phyloP scores from a whole-genome alignment of 1,140 invertebrate genomes.

The Pectinophora gossypiella region DNA sequence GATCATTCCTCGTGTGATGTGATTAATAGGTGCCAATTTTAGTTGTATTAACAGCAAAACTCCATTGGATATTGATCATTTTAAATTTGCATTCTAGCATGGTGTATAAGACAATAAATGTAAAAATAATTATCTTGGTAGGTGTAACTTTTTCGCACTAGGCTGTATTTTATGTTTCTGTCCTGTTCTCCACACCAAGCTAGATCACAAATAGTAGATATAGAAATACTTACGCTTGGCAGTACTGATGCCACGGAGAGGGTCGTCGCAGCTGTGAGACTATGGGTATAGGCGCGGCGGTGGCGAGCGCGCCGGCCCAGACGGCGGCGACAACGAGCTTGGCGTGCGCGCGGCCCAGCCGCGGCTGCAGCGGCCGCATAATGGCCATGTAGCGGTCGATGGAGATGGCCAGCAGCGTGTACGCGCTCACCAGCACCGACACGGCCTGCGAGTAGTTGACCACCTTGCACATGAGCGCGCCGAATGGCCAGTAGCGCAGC shows the following conservation, averaged over 20 bases:
- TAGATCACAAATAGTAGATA: too few species aligned
- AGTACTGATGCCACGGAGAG: slow-evolving; percentile 75
- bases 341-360: slow-evolving; percentile 83
- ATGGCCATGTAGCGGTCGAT: slow-evolving; percentile 92
- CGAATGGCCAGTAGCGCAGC: slow-evolving; percentile 89
- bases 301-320: slow-evolving; percentile 87
- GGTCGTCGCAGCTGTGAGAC: slow-evolving; percentile 80
- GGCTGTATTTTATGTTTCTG: too few species aligned
- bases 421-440: slow-evolving; percentile 89
- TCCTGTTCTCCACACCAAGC: too few species aligned
- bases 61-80: too few species aligned
- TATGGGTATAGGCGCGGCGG: slow-evolving; percentile 87
- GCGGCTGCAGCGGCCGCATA: slow-evolving; percentile 88
- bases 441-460: slow-evolving; percentile 88
- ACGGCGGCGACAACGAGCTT: slow-evolving; percentile 84
- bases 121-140: too few species aligned
- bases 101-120: too few species aligned
- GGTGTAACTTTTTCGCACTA: too few species aligned
- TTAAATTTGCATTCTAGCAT: too few species aligned
- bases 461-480: slow-evolving; percentile 82
- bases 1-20: too few species aligned
- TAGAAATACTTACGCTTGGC: slow-evolving; percentile 79
- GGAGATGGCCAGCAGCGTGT: slow-evolving; percentile 90
- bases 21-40: too few species aligned
- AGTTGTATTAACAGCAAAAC: too few species aligned